Conservation (phyloP, 2,797 vertebrate genomes). For the Clarias laeviceps region DNA sequence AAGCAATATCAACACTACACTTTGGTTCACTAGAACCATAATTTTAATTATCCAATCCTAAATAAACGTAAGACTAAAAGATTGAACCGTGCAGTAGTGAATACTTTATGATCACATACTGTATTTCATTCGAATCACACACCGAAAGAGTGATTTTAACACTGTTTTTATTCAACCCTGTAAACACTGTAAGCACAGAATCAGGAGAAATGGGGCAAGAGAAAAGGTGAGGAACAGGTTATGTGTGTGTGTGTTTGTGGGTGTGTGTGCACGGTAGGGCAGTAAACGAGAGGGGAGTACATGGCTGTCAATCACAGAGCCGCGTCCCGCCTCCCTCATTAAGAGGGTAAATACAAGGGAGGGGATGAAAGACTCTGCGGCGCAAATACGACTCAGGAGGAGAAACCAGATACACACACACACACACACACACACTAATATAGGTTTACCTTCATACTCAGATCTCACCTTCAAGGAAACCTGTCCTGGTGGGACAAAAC, state of each 20-base stretch:
- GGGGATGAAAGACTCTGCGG: constrained; percentile 71
- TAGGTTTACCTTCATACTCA: constrained; percentile 1
- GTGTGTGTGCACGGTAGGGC: constrained; percentile 26
- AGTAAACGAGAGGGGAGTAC: constrained; percentile 74
- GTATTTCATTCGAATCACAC: not conserved
- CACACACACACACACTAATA: constrained; percentile 53
- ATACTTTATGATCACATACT: not conserved
- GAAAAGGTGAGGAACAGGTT: constrained; percentile 29
- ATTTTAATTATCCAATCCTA: not conserved
- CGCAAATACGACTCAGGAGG: constrained; percentile 76
- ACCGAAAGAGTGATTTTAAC: not conserved
- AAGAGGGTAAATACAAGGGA: constrained; percentile 92
- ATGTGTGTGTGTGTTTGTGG: not conserved
- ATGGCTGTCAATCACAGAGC: constrained; percentile 86
- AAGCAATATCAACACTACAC: not conserved
- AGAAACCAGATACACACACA: constrained; percentile 84
- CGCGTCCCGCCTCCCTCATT: constrained; percentile 91
- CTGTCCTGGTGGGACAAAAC: constrained; percentile 9
- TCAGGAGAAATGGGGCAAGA: not conserved
- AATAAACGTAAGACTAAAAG: not conserved
- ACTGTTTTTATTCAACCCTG: not conserved
- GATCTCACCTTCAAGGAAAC: constrained; percentile 15
- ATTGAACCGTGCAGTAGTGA: not conserved
- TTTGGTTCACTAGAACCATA: not conserved
- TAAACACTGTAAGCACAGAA: not conserved